Evolutionary conservation across 2,113 vertebrate species (phyloP).

Genomic region (Channa argus): DNA sequence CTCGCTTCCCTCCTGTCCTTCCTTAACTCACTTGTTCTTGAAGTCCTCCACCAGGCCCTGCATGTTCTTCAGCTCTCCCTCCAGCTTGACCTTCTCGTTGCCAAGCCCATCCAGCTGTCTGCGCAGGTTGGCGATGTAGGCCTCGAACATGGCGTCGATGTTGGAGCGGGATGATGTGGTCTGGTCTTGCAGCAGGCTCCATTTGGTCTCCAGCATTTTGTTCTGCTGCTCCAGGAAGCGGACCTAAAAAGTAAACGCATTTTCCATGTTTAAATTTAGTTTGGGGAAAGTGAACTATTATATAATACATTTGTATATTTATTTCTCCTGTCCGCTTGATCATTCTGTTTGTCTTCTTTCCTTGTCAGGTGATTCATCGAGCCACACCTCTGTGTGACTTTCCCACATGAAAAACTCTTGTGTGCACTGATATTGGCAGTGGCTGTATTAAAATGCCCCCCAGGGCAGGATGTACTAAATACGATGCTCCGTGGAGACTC

Average conservation of each 20-base stretch:
- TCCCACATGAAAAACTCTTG: conserved; percentile 27
- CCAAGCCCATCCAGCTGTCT: conserved; percentile 88
- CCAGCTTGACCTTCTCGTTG: conserved; percentile 88
- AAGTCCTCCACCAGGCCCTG: conserved; percentile 92
- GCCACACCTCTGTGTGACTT: conserved; percentile 41
- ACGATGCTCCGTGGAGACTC: neutral
- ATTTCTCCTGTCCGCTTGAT: neutral
- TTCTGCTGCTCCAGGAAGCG: conserved; percentile 97
- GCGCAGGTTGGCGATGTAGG: conserved; percentile 88
- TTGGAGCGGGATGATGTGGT: conserved; percentile 77
- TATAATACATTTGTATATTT: neutral
- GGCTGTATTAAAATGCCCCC: conserved; percentile 1
- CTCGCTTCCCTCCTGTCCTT: neutral
- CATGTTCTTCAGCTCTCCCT: conserved; percentile 90
- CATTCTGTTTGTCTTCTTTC: conserved; percentile 13
- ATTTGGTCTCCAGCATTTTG: conserved; percentile 97
- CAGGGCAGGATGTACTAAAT: conserved; percentile 1
- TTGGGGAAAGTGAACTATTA: neutral
- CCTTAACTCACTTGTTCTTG: conserved; percentile 90
- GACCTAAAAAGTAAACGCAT: conserved; percentile 78
- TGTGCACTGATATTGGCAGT: neutral
- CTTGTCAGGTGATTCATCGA: conserved; percentile 10
- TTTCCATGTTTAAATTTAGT: conserved; percentile 5
- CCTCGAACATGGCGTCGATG: conserved; percentile 90
- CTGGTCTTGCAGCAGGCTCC: conserved; percentile 91